Base-by-base conservation (phyloP, 1,140 invertebrate genomes). In the Drosophila bocqueti region DNA sequence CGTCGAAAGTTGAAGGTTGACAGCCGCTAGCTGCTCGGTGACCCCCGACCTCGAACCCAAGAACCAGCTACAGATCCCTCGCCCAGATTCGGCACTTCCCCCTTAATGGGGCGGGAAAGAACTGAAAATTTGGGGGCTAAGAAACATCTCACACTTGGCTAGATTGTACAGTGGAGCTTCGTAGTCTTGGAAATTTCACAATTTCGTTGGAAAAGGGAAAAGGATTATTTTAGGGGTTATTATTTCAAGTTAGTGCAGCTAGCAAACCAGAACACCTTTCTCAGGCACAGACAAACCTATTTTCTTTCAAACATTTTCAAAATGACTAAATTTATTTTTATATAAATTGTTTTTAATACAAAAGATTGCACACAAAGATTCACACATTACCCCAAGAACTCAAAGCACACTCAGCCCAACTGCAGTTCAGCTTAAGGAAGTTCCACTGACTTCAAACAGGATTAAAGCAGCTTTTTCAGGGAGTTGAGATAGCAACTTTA, bases 1-100 rank as follows among this genome's bases (percentile, higher is more conserved):
- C 63, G 63, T 62, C 64, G 74, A 79, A 72, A 85, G 64, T 73
- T 75, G 67, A 64, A 87, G 77, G 83, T 87, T 86, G 81, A 84
- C 81, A 83, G 84, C 74, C 68, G 79, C 57, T 74, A 58, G 76
- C 75, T 72, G 58, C 57, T 43, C 29, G 16, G 29, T 34, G 29
- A 63, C 54, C 64, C 62, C 54, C 68, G 36, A 18, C 43, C 57
- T 13, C 43, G 36, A 18, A 21, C 46, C 29, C 43, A 29, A 40
- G 16, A 40, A 18, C 2, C 11, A 59, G 21, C 40, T 26, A 31
- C 16, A 63, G 68, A 68, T 36, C 24, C 29, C 31, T 34, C 24
- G 40, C 31, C 47, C 52, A 68, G 67, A 68, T 68, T 71, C 34
- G 47, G 31, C 67, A 68, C 64, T 50, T 71, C 63, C 47, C 67